Conservation (phyloP, 2,113 vertebrate species). For the Plecotus auritus region DNA sequence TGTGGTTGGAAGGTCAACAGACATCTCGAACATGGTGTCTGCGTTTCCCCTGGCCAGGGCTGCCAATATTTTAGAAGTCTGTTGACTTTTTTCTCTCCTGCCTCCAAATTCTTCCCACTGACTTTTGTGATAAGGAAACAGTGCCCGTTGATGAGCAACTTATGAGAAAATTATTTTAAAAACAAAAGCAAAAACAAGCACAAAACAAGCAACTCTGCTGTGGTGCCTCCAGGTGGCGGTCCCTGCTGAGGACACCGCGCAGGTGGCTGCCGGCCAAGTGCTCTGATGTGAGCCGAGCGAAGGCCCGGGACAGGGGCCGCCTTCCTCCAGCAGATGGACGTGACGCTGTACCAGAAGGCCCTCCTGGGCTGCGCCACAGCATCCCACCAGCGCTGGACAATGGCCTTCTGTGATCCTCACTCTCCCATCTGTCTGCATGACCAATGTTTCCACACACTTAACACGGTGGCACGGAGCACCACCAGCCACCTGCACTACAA, state of each 20-base stretch:
- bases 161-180: conserved; percentile 20
- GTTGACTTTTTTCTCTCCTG: neutral
- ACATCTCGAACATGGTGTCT: neutral
- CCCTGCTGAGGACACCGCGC: neutral
- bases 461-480: neutral
- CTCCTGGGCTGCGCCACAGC: neutral
- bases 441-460: conserved; percentile 27
- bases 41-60: neutral
- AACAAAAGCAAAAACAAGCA: conserved; percentile 5
- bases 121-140: conserved; percentile 36
- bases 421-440: conserved; percentile 25
- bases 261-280: rapidly evolving
- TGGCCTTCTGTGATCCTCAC: conserved; percentile 39
- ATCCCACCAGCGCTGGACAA: conserved; percentile 39
- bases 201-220: neutral
- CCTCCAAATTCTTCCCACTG: neutral
- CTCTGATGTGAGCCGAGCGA: neutral
- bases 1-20: neutral
- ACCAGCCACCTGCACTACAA: neutral
- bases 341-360: neutral
- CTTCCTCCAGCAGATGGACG: neutral
- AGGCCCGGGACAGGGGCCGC: neutral
- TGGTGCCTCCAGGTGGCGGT: neutral
- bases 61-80: neutral
- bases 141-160: neutral